These are phyloP conservation scores for Larimichthys crocea DNA, from an alignment of 2,113 vertebrate species.

Conservation along the genomic window DNA sequence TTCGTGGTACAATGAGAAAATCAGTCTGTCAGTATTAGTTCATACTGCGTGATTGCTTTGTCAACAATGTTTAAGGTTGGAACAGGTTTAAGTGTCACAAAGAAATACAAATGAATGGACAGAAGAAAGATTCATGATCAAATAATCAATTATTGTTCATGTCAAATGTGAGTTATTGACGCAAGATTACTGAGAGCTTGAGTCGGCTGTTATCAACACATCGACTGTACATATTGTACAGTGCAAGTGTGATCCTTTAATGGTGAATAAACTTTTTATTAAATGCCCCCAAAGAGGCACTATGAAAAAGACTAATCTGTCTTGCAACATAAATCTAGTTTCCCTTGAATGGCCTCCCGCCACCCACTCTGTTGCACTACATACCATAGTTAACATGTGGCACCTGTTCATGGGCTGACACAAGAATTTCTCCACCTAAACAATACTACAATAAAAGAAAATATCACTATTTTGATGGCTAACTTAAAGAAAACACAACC, in stretches of 20 bases:
- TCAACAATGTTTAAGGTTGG: constrained; percentile 1
- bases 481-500: background rate
- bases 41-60: constrained; percentile 21
- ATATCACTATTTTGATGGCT: background rate
- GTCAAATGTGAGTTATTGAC: constrained; percentile 18
- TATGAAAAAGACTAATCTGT: background rate
- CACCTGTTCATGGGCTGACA: constrained; percentile 21
- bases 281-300: background rate
- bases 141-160: background rate
- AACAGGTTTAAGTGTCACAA: background rate
- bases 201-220: background rate
- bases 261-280: background rate
- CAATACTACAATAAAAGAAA: background rate
- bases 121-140: background rate
- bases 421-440: constrained; percentile 2
- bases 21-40: constrained; percentile 29
- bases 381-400: background rate
- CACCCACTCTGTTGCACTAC: constrained; percentile 22
- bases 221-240: background rate
- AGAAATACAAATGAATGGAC: constrained; percentile 3
- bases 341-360: background rate
- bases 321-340: constrained; percentile 4
- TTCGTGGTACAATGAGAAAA: no score
- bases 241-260: background rate
- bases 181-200: background rate